phyloP scores from a whole-genome alignment of 1,140 invertebrate genomes.

The Bathynomus jamesi region DNA sequence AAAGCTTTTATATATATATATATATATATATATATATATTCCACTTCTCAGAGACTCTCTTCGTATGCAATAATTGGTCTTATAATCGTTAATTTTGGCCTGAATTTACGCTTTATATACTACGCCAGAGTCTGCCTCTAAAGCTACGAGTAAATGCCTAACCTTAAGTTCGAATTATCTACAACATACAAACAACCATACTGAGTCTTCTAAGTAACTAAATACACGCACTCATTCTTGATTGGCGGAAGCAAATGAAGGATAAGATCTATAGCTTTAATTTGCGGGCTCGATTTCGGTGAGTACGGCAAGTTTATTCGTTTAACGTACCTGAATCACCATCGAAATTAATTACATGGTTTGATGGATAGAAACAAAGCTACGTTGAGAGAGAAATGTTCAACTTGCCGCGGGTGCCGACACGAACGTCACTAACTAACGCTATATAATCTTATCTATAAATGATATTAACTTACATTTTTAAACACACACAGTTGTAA shows the following conservation, averaged over 20 bases:
- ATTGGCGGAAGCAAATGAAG: neutral
- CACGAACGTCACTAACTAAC: neutral
- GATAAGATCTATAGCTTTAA: neutral
- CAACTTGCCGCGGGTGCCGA: neutral
- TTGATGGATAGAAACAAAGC: too few relatives aligned
- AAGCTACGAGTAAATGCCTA: neutral
- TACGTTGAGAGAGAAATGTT: too few relatives aligned
- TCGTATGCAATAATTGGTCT: neutral
- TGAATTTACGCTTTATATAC: neutral
- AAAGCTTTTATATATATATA: slow-evolving; percentile 3
- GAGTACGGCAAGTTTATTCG: too few relatives aligned
- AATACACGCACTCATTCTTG: too few relatives aligned
- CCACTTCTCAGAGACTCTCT: neutral
- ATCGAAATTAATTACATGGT: too few relatives aligned
- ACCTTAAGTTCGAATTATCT: neutral
- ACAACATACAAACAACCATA: neutral
- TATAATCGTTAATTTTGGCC: neutral
- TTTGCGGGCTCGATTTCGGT: too few relatives aligned
- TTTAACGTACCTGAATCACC: too few relatives aligned
- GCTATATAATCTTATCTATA: neutral
- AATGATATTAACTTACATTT: neutral
- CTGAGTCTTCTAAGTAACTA: neutral
- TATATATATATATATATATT: neutral
- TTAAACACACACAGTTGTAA: neutral
- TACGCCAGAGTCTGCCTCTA: too few relatives aligned